Base-by-base conservation (phyloP, 2,888 invertebrate genomes). In the Cremastinae sp. region DNA sequence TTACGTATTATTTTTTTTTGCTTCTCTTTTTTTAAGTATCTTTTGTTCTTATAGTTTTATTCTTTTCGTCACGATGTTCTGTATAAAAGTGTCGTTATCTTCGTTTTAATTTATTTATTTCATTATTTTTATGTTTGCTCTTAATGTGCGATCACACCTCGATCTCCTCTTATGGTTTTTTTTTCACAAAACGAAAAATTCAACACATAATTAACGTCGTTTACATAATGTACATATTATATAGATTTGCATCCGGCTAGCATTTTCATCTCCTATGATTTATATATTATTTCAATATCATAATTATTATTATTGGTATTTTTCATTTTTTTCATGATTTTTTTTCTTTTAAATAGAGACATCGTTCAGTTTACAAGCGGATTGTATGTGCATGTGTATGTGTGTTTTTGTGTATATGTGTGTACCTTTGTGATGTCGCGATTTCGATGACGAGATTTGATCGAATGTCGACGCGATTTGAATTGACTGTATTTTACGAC, bases 191-290 rank as follows among this genome's bases (percentile, higher is more conserved):
- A 82, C 80, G 74, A 74, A 82, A 28, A 86, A 85, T 80, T 79
- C 84, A 86, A 84, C 82, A 84, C 84, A 86, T 85, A 86, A 85
- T 86, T 80, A 86, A 86, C 82, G 83, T 85, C 82, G 72, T 76
- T 76, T 62, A 83, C 86, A 84, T 85, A 85, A 85, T 87, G 84
- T 85, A 86, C 85, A 86, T 85, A 85, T 85, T 80, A 83, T 84
- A 87, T 84, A 84, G 84, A 87, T 86, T 85, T 82, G 82, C 84
- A 84, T 85, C 84, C 81, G 84, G 80, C 83, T 85, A 86, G 83
- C 83, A 81, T 82, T 78, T 68, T 71, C 73, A 74, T 80, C 76
- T 80, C 80, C 83, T 83, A 84, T 83, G 79, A 82, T 75, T 78
- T 85, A 83, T 84, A 84, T 84, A 84, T 84, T 84, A 83, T 85